Evolutionary conservation across 2,888 invertebrate species (phyloP).

Genomic region (Trichopria drosophilae): DNA sequence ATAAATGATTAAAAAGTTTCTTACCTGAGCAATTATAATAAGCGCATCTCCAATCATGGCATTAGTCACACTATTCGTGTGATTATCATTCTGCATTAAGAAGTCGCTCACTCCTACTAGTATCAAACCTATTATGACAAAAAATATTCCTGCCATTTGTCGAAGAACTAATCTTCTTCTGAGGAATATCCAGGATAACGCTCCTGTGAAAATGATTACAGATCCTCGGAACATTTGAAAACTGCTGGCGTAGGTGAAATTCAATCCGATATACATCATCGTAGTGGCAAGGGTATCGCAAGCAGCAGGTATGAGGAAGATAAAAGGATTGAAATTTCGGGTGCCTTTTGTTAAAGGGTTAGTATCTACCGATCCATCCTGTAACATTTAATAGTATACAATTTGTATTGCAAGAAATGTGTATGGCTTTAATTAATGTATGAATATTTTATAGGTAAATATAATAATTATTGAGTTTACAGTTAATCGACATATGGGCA

Average conservation of each 20-base stretch:
- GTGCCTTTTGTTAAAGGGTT: constrained; percentile 71
- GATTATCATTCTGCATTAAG: constrained; percentile 51
- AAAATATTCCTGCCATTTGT: constrained; percentile 78
- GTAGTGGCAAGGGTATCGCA: constrained; percentile 89
- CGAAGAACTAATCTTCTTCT: constrained; percentile 66
- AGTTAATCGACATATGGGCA: too few relatives aligned
- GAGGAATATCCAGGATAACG: constrained; percentile 82
- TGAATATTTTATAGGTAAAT: constrained; percentile 9
- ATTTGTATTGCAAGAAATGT: constrained; percentile 4
- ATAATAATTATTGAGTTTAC: too few relatives aligned
- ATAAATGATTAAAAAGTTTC: constrained; percentile 8
- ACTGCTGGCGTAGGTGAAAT: constrained; percentile 88
- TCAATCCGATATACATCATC: constrained; percentile 88
- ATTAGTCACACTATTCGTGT: constrained; percentile 64
- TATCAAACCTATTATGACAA: constrained; percentile 71
- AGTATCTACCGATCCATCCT: constrained; percentile 55
- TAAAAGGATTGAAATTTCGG: constrained; percentile 75
- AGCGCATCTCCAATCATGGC: constrained; percentile 81
- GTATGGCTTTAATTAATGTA: neutral
- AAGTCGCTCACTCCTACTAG: constrained; percentile 78
- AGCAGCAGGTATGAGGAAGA: constrained; percentile 83
- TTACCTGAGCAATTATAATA: constrained; percentile 70
- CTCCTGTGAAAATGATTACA: constrained; percentile 85
- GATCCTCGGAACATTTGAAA: constrained; percentile 95
- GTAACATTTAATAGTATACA: constrained; percentile 14